Conservation (phyloP, 2,888 invertebrate genomes). For the Chloroclysta siterata region DNA sequence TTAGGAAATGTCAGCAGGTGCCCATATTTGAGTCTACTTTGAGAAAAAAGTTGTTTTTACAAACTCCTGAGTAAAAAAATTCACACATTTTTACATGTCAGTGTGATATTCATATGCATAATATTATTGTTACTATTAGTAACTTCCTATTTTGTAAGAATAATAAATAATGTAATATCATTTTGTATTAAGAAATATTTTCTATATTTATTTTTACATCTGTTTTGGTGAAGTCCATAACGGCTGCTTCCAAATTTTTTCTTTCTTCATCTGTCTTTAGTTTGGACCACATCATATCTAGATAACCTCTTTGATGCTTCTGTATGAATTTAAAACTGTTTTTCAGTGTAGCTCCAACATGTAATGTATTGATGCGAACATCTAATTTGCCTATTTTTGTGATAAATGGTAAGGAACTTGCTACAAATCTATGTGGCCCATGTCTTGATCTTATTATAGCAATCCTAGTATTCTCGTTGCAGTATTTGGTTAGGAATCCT, state of each 20-base stretch:
- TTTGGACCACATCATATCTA: slow-evolving; percentile 86
- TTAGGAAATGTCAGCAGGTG: slow-evolving; percentile 59
- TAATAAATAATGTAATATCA: slow-evolving; percentile 22
- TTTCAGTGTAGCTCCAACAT: slow-evolving; percentile 91
- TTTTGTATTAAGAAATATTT: slow-evolving; percentile 58
- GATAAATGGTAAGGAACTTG: slow-evolving; percentile 88
- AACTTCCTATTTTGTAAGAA: not conserved
- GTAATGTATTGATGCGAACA: slow-evolving; percentile 87
- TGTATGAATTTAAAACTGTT: slow-evolving; percentile 91
- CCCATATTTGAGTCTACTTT: slow-evolving; percentile 69
- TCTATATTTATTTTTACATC: slow-evolving; percentile 77
- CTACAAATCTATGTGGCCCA: slow-evolving; percentile 89
- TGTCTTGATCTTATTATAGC: slow-evolving; percentile 90
- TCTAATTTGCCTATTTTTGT: slow-evolving; percentile 86
- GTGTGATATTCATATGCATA: slow-evolving; percentile 14
- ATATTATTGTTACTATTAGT: slow-evolving; percentile 5
- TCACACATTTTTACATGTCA: not conserved
- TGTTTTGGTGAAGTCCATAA: slow-evolving; percentile 76
- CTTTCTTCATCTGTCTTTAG: slow-evolving; percentile 87
- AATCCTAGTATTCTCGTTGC: slow-evolving; percentile 90
- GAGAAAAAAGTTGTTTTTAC: slow-evolving; percentile 69
- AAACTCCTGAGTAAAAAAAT: slow-evolving; percentile 41
- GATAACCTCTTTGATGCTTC: slow-evolving; percentile 87
- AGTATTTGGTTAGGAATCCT: slow-evolving; percentile 91
- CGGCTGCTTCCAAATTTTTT: slow-evolving; percentile 79